Conservation (phyloP, 2,888 invertebrate genomes). For the Escarpia spicata region DNA sequence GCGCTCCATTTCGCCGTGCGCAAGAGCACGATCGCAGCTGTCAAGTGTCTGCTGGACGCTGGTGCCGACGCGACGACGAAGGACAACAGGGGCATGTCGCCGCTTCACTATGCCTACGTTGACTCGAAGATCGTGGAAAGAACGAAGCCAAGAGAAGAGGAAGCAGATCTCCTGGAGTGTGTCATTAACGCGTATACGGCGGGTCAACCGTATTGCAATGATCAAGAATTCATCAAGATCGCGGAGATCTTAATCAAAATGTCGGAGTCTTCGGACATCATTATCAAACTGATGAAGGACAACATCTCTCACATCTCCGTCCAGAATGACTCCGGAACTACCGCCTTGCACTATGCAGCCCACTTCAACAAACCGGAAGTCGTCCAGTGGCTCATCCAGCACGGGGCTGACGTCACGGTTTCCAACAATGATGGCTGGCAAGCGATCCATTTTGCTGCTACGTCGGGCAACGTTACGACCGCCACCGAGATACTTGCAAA, state of each 20-base stretch:
- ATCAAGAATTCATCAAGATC: not conserved
- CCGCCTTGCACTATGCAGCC: not conserved
- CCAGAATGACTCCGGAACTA: not conserved
- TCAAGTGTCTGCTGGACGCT: not conserved
- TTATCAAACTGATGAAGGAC: not conserved
- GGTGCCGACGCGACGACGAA: not conserved
- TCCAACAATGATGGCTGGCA: not conserved
- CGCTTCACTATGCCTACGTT: not conserved
- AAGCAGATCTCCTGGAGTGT: not conserved
- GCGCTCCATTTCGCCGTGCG: not conserved
- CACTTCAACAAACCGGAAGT: not conserved
- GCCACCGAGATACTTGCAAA: not conserved
- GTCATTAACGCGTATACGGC: not conserved
- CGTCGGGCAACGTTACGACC: not conserved
- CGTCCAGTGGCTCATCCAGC: not conserved
- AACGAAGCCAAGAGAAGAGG: not conserved
- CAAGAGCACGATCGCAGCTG: not conserved
- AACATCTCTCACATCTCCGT: not conserved
- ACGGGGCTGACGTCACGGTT: not conserved
- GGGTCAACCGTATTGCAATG: not conserved
- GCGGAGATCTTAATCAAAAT: conserved; percentile 9
- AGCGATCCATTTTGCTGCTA: not conserved
- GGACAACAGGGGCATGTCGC: not conserved
- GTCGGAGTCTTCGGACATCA: not conserved
- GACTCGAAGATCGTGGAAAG: not conserved